Percentiles rank a stretch among this genome's conserved stretches.
These are phyloP conservation scores for Troides oblongomaculatus DNA, from an alignment of 2,888 invertebrate species.

Conservation along the genomic window DNA sequence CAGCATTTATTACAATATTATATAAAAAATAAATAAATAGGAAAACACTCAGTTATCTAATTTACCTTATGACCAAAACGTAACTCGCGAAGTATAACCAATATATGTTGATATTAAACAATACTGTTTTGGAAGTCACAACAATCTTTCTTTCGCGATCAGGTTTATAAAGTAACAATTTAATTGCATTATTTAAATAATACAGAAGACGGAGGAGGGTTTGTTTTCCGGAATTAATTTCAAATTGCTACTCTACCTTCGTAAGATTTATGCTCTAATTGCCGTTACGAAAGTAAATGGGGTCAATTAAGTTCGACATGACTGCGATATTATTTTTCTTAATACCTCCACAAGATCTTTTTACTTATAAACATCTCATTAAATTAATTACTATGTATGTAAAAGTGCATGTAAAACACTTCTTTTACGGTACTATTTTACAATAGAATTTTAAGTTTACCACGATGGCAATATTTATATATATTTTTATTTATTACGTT, in stretches of 20 bases:
- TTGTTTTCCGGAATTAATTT: neutral
- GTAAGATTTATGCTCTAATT: constrained; percentile 33
- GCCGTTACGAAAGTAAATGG: constrained; percentile 14
- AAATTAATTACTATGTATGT: neutral
- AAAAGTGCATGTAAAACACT: no score
- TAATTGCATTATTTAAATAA: neutral
- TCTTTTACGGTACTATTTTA: no score
- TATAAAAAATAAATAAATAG: no score
- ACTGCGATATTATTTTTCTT: neutral
- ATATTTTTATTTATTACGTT: no score
- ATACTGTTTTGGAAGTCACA: neutral
- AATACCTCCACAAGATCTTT: neutral
- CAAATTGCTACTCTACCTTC: neutral
- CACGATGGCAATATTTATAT: no score
- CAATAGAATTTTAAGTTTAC: no score
- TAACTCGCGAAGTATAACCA: neutral
- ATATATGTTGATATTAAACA: neutral
- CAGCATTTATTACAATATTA: no score
- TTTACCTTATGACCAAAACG: no score
- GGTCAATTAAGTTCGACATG: neutral
- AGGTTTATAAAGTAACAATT: neutral
- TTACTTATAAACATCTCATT: neutral
- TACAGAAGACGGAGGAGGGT: neutral
- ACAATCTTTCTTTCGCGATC: neutral
- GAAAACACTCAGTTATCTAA: no score